Conservation (phyloP, 2,797 vertebrate species). For the Zalophus californianus region DNA sequence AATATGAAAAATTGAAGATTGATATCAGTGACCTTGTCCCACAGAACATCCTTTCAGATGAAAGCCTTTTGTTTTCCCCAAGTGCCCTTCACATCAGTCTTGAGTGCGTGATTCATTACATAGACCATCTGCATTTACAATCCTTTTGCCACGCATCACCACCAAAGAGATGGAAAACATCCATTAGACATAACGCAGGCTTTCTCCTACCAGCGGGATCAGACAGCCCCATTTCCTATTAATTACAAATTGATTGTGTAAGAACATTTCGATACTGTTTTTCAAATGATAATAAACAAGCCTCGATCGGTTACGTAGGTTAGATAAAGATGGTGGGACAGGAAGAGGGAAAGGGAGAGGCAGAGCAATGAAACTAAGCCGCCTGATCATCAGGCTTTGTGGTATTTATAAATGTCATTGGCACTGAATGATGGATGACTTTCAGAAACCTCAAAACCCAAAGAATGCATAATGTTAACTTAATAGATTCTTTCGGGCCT, state of each 20-base stretch:
- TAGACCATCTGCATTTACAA: neutral
- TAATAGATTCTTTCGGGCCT: slow-evolving; percentile 68
- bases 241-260: slow-evolving; percentile 56
- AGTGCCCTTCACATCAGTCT: neutral
- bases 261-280: slow-evolving; percentile 49
- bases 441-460: slow-evolving; percentile 80
- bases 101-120: neutral
- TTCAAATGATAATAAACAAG: slow-evolving; percentile 41
- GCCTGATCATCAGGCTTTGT: neutral
- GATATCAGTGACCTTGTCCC: neutral
- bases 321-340: neutral
- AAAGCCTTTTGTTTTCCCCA: neutral
- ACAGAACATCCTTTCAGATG: neutral
- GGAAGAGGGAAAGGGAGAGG: neutral
- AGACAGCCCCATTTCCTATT: slow-evolving; percentile 45
- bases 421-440: slow-evolving; percentile 60
- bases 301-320: slow-evolving; percentile 15
- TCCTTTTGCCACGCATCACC: neutral
- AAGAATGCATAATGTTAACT: slow-evolving; percentile 76
- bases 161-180: neutral
- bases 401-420: slow-evolving; percentile 57
- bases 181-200: slow-evolving; percentile 24
- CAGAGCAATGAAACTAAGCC: neutral
- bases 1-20: neutral
- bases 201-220: neutral